Conservation (phyloP, 2,888 invertebrate species). For the Luperina nickerlii region DNA sequence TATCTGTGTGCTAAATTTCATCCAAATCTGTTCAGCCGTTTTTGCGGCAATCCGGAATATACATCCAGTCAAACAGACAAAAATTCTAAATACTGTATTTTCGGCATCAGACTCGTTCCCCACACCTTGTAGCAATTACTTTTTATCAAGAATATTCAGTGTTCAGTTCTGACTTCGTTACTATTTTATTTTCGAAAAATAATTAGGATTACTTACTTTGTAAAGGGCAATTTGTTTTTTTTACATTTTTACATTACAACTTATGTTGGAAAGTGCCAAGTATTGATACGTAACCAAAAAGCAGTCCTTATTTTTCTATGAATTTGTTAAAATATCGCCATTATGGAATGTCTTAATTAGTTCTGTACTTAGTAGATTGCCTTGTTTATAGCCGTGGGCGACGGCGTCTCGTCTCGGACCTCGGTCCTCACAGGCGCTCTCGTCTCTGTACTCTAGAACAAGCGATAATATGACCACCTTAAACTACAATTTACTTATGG, state of each 20-base stretch:
- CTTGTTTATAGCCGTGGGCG: constrained; percentile 20
- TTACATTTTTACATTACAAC: background rate
- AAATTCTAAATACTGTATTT: background rate
- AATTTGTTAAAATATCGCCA: background rate
- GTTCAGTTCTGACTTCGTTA: background rate
- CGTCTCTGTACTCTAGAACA: constrained; percentile 23
- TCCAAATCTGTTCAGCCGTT: background rate
- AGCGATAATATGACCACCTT: constrained; percentile 56
- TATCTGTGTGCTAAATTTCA: background rate
- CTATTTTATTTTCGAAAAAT: background rate
- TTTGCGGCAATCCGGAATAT: background rate
- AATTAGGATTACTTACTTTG: background rate
- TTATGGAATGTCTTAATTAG: constrained; percentile 35
- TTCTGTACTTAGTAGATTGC: constrained; percentile 40
- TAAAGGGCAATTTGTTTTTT: background rate
- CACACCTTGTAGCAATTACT: background rate
- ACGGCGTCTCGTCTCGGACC: constrained; percentile 15
- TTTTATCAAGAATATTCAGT: background rate
- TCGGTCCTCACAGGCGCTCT: constrained; percentile 3
- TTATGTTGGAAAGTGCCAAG: background rate
- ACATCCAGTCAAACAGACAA: background rate
- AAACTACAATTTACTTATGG: constrained; percentile 71
- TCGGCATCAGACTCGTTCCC: background rate
- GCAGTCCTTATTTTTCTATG: background rate
- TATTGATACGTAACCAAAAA: background rate